phyloP scores from a whole-genome alignment of 2,888 invertebrate genomes.

The Oscheius sp. region DNA sequence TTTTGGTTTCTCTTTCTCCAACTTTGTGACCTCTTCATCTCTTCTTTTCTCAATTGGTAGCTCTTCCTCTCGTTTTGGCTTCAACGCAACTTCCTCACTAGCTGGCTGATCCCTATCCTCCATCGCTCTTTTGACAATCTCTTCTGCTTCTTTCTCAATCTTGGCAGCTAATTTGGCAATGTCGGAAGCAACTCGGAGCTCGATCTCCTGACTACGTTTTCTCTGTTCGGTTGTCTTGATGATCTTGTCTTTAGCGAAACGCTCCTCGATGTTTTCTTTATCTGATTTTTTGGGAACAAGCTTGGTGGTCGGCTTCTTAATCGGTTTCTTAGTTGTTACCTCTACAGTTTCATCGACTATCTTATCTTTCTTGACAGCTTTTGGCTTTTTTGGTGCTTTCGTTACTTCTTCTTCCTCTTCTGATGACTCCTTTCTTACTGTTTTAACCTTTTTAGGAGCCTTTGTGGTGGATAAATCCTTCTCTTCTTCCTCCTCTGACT shows the following conservation, averaged over 20 bases:
- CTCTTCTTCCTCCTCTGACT: too few species aligned
- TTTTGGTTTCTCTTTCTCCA: constrained; percentile 7
- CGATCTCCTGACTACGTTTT: neutral
- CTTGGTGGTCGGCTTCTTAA: neutral
- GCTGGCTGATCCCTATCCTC: too few species aligned
- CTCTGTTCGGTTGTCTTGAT: neutral
- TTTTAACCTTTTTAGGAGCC: too few species aligned
- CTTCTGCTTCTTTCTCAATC: neutral
- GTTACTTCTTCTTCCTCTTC: too few species aligned
- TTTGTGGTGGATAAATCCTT: too few species aligned
- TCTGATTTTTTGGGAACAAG: neutral
- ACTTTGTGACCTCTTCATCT: constrained; percentile 8
- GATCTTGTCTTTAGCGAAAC: neutral
- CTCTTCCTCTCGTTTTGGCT: neutral
- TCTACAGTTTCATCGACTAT: too few species aligned
- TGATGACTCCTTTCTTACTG: too few species aligned
- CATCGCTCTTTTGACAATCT: constrained; percentile 10
- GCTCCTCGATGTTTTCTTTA: neutral
- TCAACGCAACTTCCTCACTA: constrained; percentile 1
- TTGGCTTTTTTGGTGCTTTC: too few species aligned
- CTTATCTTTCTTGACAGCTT: too few species aligned
- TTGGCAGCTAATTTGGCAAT: neutral
- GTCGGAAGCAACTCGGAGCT: constrained; percentile 8
- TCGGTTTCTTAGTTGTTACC: too few species aligned
- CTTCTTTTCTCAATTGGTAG: neutral